These are phyloP conservation scores for Struthio camelus DNA, from an alignment of 2,113 vertebrate genomes.

Conservation along the genomic window DNA sequence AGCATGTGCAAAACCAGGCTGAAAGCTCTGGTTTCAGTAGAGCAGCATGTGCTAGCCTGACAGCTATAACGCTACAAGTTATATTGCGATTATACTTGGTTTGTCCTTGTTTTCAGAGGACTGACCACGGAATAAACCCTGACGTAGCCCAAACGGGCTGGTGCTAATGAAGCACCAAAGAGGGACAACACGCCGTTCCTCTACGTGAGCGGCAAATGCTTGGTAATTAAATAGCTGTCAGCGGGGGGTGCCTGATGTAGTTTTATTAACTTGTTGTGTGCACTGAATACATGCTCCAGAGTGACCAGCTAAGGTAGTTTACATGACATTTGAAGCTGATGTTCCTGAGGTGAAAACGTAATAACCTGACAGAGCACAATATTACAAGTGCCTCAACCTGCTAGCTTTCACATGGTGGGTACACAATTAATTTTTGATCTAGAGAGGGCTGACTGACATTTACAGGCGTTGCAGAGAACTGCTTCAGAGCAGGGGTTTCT, in stretches of 20 bases:
- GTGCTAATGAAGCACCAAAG: conserved; percentile 19
- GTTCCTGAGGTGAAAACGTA: conserved; percentile 39
- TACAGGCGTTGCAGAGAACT: not conserved
- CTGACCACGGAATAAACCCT: conserved; percentile 41
- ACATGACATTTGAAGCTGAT: not conserved
- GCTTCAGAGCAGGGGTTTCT: not conserved
- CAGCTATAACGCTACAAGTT: not conserved
- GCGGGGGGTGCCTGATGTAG: not conserved
- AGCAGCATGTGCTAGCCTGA: not conserved
- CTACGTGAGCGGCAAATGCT: not conserved
- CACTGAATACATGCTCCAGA: not conserved
- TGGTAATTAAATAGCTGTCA: conserved; percentile 38
- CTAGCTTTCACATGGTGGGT: not conserved
- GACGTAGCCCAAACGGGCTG: not conserved
- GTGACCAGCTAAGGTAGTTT: not conserved
- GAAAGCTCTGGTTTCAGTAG: not conserved
- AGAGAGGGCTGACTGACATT: conserved; percentile 4
- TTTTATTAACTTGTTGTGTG: conserved; percentile 19
- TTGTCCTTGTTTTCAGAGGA: conserved; percentile 18
- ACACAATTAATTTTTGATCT: conserved; percentile 27
- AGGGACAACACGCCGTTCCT: not conserved
- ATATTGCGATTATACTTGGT: not conserved
- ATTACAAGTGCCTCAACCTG: not conserved
- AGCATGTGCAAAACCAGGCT: not conserved
- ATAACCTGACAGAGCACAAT: not conserved